A percentile compares a stretch with the other conserved stretches of the same genome.
phyloP scores from a whole-genome alignment of 2,888 invertebrate genomes.

The Sinotaia quadrata region DNA sequence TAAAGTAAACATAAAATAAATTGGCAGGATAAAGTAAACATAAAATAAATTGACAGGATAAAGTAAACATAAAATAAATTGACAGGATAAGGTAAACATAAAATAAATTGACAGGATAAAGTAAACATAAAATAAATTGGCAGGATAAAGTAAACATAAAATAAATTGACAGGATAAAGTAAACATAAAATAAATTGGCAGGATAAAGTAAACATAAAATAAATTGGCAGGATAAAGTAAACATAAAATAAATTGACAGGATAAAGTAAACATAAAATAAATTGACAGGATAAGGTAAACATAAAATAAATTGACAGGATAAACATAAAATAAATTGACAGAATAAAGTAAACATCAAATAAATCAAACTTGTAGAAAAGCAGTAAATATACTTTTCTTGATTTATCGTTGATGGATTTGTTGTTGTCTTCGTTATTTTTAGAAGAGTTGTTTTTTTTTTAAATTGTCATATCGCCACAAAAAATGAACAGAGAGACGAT shows the following conservation, averaged over 20 bases:
- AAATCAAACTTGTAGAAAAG: too few relatives aligned
- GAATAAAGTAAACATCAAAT: background rate
- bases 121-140: background rate
- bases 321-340: background rate
- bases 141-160: background rate
- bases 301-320: background rate
- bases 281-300: background rate
- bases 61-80: too few relatives aligned
- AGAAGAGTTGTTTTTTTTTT: too few relatives aligned
- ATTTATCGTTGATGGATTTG: too few relatives aligned
- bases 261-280: background rate
- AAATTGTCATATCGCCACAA: too few relatives aligned
- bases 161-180: background rate
- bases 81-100: too few relatives aligned
- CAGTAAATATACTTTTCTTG: too few relatives aligned
- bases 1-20: too few relatives aligned
- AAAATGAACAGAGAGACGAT: too few relatives aligned
- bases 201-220: background rate
- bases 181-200: background rate
- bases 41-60: too few relatives aligned
- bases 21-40: too few relatives aligned
- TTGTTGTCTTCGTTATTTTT: too few relatives aligned
- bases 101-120: background rate
- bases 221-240: background rate
- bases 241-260: background rate